Base-by-base conservation (phyloP, 2,113 vertebrate genomes). In the Leptosomus discolor region DNA sequence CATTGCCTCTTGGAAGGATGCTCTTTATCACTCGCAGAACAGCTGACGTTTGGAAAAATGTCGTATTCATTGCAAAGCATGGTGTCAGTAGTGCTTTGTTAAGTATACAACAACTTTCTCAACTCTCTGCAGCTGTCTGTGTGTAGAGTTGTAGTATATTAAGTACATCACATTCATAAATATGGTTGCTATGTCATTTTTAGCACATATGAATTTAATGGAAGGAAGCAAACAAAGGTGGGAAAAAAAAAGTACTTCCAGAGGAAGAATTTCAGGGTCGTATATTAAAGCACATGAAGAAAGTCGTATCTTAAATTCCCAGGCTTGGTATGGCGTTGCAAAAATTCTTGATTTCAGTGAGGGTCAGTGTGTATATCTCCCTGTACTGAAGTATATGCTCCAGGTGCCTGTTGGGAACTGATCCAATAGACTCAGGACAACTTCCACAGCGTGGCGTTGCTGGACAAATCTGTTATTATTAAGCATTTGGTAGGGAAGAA, bases 41-140 rank as follows among this genome's bases (percentile, higher is more conserved):
- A 37, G 58, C 12, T n/a, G 67, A 45, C 3, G 1, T 58, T 54
- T 67, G 45, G 58, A 65, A 48, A 45, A 45, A 70, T 18, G 30
- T 34, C 0, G 0, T 51, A 39, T 22, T 32, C 12, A 11, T 26
- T 54, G 79, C 26, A 43, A 41, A 74, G 37, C 0, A 0, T 48
- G 54, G 54, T 19, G 26, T 53, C 32, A 30, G 36, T 11, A 30
- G 41, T 21, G 56, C n/a, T 43, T 54, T n/a, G 15, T 2, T 57
- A 12, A 34, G 26, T 36, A 30, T 36, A 17, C 54, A 36, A 30
- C 67, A 30, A 17, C 23, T 43, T 32, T 36, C 39, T 60, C 36
- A 29, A 19, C 41, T 48, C 43, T 65, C 30, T 48, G 7, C 58
- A 43, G 29, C 51, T 57, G 37, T 37, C 37, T 69, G 22, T 46